Conservation (phyloP, 2,888 invertebrate species). For the Diarsia mendica region DNA sequence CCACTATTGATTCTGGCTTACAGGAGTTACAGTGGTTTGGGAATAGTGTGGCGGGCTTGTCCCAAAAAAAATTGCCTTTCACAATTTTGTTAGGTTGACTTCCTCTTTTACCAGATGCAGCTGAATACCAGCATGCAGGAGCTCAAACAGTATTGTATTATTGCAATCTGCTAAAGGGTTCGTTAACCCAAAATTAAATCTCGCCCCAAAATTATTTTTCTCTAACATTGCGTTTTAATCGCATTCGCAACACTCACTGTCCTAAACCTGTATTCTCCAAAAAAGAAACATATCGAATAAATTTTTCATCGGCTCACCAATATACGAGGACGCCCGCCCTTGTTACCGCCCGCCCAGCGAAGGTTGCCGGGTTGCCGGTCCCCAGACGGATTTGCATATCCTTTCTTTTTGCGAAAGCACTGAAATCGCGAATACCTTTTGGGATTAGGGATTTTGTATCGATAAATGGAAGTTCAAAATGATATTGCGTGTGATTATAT, state of each 20-base stretch:
- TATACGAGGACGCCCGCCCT: slow-evolving; percentile 74
- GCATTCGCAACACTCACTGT: slow-evolving; percentile 19
- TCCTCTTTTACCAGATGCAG: neutral
- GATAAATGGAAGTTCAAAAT: slow-evolving; percentile 67
- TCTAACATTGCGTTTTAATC: slow-evolving; percentile 30
- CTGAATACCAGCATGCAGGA: too few relatives aligned
- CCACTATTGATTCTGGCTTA: too few relatives aligned
- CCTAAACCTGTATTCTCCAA: slow-evolving; percentile 39
- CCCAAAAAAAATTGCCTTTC: too few relatives aligned
- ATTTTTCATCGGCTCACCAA: slow-evolving; percentile 78
- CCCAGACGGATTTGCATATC: slow-evolving; percentile 67
- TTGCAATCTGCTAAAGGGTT: too few relatives aligned
- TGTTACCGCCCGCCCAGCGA: slow-evolving; percentile 44
- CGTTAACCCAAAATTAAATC: too few relatives aligned
- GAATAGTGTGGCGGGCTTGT: too few relatives aligned
- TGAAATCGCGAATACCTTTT: slow-evolving; percentile 72
- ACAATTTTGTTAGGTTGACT: neutral
- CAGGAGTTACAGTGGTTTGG: too few relatives aligned
- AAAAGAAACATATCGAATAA: slow-evolving; percentile 73
- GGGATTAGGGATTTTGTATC: slow-evolving; percentile 71
- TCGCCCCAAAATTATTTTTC: neutral
- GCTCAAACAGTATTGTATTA: too few relatives aligned
- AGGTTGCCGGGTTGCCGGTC: slow-evolving; percentile 57
- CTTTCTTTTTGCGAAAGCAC: slow-evolving; percentile 70
- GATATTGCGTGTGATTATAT: slow-evolving; percentile 64